Evolutionary conservation across 2,888 invertebrate species (phyloP), one percentile per base, ranked within the genome.

Genomic region (Lepidocyrtoides sp.): DNA sequence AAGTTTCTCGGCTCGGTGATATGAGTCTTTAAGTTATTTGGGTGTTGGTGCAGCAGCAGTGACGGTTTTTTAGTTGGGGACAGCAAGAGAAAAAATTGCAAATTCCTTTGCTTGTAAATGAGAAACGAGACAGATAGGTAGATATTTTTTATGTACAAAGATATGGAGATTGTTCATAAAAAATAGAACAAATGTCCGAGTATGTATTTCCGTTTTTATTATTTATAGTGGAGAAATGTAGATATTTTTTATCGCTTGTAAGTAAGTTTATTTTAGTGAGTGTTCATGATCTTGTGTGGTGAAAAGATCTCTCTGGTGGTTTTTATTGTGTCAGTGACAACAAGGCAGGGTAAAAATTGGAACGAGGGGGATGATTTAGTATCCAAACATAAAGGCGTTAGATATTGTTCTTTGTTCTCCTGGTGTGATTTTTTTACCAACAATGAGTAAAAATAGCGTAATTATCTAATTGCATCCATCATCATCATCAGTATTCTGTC

Each of bases 211-310:
- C 63, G 32, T 12, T 44, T 69, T 48, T 48, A 26, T 10, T 32
- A 26, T 20, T n/a, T 1, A 63, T 14, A 63, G 2, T 29, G 63
- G 29, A 63, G 2, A 36, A n/a, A n/a, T n/a, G n/a, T n/a, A n/a
- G n/a, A n/a, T n/a, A n/a, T n/a, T n/a, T 77, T 48, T 51, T 77
- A 51, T 77, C 20, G 41, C 63, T 63, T 8, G 32, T 63, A 14
- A 2, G 14, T 63, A 63, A 29, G 12, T n/a, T n/a, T n/a, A n/a
- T 63, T 63, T 63, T 63, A 72, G 20, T 41, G 23, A 14, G 44
- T 75, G 20, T 8, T 75, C 44, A 44, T 75, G 23, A 51, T 77
- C 48, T 5, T 44, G 44, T 36, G 10, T 0, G 14, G 69, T n/a
- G 69, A 29, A 69, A 17, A 32, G 36, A n/a, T n/a, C n/a, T n/a